Percentiles rank a stretch among this genome's conserved stretches.
These are phyloP conservation scores for Cyclargus thomasi DNA, from an alignment of 1,140 invertebrate genomes.

Conservation along the genomic window DNA sequence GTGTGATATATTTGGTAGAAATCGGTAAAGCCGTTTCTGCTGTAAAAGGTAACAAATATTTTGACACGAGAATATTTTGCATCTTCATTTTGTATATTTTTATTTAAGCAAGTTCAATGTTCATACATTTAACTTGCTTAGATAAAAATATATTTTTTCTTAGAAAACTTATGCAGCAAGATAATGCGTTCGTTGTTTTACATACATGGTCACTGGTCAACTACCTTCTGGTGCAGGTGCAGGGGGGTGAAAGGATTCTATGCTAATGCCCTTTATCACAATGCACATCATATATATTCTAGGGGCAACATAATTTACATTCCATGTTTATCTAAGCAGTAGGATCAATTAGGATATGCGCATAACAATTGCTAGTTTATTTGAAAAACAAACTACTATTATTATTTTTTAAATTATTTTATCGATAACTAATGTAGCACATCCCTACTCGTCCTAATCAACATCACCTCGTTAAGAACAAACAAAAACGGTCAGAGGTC, in stretches of 20 bases:
- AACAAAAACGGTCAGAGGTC: constrained; percentile 10
- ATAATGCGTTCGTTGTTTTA: not conserved
- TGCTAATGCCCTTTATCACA: not conserved
- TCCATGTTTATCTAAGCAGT: not conserved
- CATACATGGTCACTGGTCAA: not conserved
- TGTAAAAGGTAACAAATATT: no score
- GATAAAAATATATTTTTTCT: not conserved
- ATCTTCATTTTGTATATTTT: no score
- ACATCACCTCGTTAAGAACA: constrained; percentile 9
- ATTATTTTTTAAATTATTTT: not conserved
- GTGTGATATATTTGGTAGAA: no score
- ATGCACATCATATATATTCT: constrained; percentile 1
- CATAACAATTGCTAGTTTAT: no score
- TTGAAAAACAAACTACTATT: no score
- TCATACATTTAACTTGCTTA: no score
- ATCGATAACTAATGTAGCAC: not conserved
- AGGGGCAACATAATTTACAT: not conserved
- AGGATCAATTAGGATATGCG: not conserved
- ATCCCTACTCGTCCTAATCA: not conserved
- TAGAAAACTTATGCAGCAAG: not conserved
- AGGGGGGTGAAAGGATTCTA: not conserved
- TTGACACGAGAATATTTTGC: no score
- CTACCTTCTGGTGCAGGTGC: not conserved
- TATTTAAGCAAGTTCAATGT: no score
- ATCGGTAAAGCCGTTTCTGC: no score